These are phyloP conservation scores for Microplitis demolitor DNA, from an alignment of 1,140 invertebrate genomes.

Conservation along the genomic window DNA sequence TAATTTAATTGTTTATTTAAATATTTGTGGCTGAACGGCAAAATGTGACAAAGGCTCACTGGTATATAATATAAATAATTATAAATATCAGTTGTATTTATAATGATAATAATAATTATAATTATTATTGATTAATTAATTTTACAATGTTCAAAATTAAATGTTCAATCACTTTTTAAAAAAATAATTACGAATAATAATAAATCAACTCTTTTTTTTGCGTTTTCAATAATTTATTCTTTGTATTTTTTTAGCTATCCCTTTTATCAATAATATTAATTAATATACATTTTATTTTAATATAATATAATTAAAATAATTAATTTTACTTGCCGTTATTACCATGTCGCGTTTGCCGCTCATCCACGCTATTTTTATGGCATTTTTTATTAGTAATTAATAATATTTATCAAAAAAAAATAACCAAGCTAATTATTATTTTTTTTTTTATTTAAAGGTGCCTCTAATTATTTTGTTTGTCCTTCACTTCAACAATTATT, in stretches of 20 bases:
- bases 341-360: too few species aligned
- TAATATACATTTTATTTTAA: background rate
- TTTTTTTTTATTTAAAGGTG: too few species aligned
- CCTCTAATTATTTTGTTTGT: too few species aligned
- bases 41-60: conserved; percentile 16
- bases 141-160: background rate
- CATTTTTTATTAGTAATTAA: background rate
- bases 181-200: too few species aligned
- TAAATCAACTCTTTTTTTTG: too few species aligned
- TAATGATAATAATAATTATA: background rate
- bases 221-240: too few species aligned
- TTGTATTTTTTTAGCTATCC: too few species aligned
- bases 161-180: conserved; percentile 19
- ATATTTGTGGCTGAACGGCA: conserved; percentile 17
- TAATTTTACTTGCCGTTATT: too few species aligned
- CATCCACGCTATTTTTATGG: background rate
- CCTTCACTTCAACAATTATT: too few species aligned
- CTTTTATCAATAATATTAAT: background rate
- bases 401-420: background rate
- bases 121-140: background rate
- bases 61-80: background rate
- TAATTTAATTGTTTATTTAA: conserved; percentile 23
- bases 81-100: background rate
- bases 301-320: too few species aligned
- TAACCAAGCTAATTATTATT: too few species aligned